A percentile compares a stretch with the other conserved stretches of the same genome.
Conservation (phyloP, 2,888 invertebrate species). For the Parthenolecanium corni region DNA sequence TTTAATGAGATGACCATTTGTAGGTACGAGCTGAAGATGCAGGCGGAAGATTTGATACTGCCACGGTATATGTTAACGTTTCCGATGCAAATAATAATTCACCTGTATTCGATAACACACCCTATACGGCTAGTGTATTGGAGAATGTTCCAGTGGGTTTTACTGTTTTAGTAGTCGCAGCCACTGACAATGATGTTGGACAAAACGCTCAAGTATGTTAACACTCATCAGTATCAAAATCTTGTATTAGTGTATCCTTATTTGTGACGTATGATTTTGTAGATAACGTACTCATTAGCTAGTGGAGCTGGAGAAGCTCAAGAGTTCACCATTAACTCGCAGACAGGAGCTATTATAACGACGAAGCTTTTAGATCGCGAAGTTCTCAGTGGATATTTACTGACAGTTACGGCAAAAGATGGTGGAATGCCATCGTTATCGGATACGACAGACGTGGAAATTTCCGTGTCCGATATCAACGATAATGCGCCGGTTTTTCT, state of each 20-base stretch:
- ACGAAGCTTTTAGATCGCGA: slow-evolving; percentile 78
- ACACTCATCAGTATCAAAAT: too few relatives aligned
- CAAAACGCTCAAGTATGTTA: slow-evolving; percentile 57
- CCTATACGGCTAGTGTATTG: slow-evolving; percentile 69
- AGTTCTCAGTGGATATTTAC: slow-evolving; percentile 58
- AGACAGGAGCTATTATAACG: slow-evolving; percentile 86
- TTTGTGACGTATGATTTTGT: slow-evolving; percentile 35
- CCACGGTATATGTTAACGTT: slow-evolving; percentile 81
- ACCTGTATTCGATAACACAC: slow-evolving; percentile 85
- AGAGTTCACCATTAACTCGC: slow-evolving; percentile 75
- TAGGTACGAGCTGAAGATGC: slow-evolving; percentile 71
- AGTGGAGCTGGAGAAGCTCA: slow-evolving; percentile 53
- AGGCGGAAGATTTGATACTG: slow-evolving; percentile 75
- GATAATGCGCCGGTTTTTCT: slow-evolving; percentile 86
- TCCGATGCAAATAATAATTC: slow-evolving; percentile 90
- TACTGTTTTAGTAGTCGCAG: slow-evolving; percentile 81
- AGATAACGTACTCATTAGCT: slow-evolving; percentile 61
- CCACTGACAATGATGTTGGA: slow-evolving; percentile 88
- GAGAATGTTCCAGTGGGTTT: slow-evolving; percentile 88
- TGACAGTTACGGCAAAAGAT: slow-evolving; percentile 86
- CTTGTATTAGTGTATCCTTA: background rate
- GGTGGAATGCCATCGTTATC: slow-evolving; percentile 81
- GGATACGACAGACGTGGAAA: slow-evolving; percentile 91
- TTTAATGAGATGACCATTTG: slow-evolving; percentile 33
- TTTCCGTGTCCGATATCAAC: slow-evolving; percentile 89